Evolutionary conservation across 2,888 invertebrate species (phyloP).

Genomic region (Drosophila anomalata): DNA sequence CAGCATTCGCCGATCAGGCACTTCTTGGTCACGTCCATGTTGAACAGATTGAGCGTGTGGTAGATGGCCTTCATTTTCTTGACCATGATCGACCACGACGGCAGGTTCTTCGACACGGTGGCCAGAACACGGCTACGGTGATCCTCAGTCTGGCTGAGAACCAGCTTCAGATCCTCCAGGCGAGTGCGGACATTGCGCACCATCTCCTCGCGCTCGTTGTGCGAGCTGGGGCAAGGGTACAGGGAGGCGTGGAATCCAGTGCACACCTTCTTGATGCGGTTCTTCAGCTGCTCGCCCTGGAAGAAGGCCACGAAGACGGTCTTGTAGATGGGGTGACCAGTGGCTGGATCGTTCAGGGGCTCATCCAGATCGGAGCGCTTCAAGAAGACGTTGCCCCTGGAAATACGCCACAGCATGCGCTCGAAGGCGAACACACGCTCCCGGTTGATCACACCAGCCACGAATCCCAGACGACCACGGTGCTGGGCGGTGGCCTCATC

Average conservation of each 20-base stretch:
- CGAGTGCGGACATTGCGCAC: constrained; percentile 93
- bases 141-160: constrained; percentile 93
- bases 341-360: constrained; percentile 90
- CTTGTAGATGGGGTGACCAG: constrained; percentile 90
- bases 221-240: constrained; percentile 94
- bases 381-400: constrained; percentile 94
- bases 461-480: constrained; percentile 87
- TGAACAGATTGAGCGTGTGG: constrained; percentile 96
- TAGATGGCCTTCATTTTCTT: constrained; percentile 97
- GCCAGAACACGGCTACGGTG: constrained; percentile 93
- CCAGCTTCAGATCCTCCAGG: constrained; percentile 92
- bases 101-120: constrained; percentile 93
- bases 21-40: constrained; percentile 95
- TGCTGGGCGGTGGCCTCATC: constrained; percentile 75
- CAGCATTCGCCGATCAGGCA: constrained; percentile 96
- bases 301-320: constrained; percentile 92
- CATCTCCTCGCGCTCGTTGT: constrained; percentile 92
- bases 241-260: constrained; percentile 94
- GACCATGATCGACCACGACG: constrained; percentile 93
- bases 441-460: constrained; percentile 93
- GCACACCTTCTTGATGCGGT: constrained; percentile 94
- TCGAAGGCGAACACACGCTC: constrained; percentile 94
- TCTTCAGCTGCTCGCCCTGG: constrained; percentile 94
- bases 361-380: constrained; percentile 91
- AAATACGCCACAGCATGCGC: constrained; percentile 94